Percentiles rank a stretch among this genome's conserved stretches.
These are phyloP conservation scores for Percopsis omiscomaycus DNA, from an alignment of 2,797 vertebrate species.

Conservation along the genomic window DNA sequence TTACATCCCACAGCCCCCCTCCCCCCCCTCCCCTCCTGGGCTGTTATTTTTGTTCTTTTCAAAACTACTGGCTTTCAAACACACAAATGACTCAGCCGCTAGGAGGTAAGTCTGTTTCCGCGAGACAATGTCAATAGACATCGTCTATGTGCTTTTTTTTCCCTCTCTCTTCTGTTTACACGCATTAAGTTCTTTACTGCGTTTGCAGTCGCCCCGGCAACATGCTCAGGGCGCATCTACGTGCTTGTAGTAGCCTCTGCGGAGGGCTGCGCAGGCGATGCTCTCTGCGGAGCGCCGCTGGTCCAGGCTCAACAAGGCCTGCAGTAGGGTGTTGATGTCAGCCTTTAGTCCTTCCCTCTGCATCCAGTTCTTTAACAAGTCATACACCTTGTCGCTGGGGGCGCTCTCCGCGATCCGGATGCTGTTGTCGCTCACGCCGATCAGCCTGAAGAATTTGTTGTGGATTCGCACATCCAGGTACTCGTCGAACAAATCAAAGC, in stretches of 20 bases:
- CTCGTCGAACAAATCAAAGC: conserved; percentile 80
- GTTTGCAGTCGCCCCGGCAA: conserved; percentile 11
- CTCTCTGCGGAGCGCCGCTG: conserved; percentile 79
- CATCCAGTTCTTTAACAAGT: conserved; percentile 82
- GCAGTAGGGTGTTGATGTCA: conserved; percentile 78
- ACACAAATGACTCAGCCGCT: conserved; percentile 44
- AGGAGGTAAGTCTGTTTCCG: conserved; percentile 61
- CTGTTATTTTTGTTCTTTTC: conserved; percentile 26
- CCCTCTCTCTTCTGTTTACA: background rate
- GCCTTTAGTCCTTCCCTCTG: conserved; percentile 79
- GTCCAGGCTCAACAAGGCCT: conserved; percentile 75
- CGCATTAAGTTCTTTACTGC: conserved; percentile 29
- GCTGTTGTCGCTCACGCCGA: conserved; percentile 79
- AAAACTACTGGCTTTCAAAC: conserved; percentile 70
- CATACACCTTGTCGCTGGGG: conserved; percentile 77
- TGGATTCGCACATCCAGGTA: conserved; percentile 77
- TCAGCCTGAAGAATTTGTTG: conserved; percentile 82
- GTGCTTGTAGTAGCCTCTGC: conserved; percentile 75
- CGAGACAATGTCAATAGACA: conserved; percentile 39
- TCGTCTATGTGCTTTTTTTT: conserved; percentile 52
- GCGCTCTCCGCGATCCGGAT: conserved; percentile 75
- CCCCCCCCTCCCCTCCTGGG: conserved; percentile 56
- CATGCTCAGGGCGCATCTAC: conserved; percentile 57
- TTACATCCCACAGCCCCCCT: conserved; percentile 40
- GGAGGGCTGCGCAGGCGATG: conserved; percentile 73